These are phyloP conservation scores for Eonycteris spelaea DNA, from an alignment of 2,113 vertebrate species.

Conservation along the genomic window DNA sequence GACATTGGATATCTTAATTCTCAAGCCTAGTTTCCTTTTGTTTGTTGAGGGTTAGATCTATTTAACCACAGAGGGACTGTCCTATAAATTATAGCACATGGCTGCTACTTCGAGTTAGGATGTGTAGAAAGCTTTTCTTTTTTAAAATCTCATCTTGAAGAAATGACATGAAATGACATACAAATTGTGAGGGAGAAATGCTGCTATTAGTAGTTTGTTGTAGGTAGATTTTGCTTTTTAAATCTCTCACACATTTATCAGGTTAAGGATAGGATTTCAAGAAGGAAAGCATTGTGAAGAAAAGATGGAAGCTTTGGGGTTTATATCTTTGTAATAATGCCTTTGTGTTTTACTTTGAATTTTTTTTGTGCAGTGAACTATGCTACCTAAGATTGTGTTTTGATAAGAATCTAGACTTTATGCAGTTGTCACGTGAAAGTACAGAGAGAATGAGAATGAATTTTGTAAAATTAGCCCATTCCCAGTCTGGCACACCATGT, in stretches of 20 bases:
- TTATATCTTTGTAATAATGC: conserved; percentile 16
- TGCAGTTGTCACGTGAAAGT: conserved; percentile 36
- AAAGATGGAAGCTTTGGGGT: conserved; percentile 28
- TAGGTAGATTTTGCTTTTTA: conserved; percentile 43
- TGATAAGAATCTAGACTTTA: conserved; percentile 47
- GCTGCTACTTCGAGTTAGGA: not conserved
- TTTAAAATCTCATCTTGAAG: conserved; percentile 6
- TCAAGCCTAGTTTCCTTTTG: not conserved
- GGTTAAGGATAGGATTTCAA: conserved; percentile 43
- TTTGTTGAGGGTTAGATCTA: not conserved
- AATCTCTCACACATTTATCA: conserved; percentile 20
- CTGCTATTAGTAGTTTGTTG: conserved; percentile 34
- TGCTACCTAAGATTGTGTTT: not conserved
- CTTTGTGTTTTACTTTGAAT: conserved; percentile 54
- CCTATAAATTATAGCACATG: not conserved
- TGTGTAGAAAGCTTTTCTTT: not conserved
- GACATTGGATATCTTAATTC: not conserved
- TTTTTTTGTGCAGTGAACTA: conserved; percentile 46
- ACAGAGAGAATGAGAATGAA: conserved; percentile 37
- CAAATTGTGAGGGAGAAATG: conserved; percentile 6
- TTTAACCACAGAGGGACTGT: not conserved
- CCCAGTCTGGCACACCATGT: conserved; percentile 53
- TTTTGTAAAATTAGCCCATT: conserved; percentile 68
- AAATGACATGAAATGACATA: conserved; percentile 29
- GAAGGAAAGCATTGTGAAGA: not conserved